Percentiles rank a stretch among this genome's conserved stretches.
phyloP scores from a whole-genome alignment of 2,888 invertebrate species.

The Balanococcus diminutus region DNA sequence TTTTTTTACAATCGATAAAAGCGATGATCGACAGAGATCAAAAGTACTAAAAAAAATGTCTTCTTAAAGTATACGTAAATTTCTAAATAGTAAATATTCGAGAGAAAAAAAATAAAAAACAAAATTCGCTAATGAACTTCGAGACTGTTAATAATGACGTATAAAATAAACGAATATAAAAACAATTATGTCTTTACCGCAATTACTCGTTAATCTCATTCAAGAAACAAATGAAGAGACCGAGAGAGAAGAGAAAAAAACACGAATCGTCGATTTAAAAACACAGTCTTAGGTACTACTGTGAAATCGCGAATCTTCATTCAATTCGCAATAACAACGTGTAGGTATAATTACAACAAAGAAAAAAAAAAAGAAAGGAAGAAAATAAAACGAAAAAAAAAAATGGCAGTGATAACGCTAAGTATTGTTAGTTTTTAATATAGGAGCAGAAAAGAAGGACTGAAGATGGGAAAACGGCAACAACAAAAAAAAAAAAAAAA shows the following conservation, averaged over 20 bases:
- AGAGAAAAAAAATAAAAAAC: neutral
- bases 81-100: conserved; percentile 21
- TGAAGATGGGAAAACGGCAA: neutral
- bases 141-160: neutral
- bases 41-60: neutral
- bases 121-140: neutral
- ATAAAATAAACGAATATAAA: conserved; percentile 4
- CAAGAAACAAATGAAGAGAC: neutral
- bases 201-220: neutral
- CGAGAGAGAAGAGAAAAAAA: neutral
- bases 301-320: neutral
- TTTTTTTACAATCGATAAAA: conserved; percentile 24
- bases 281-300: conserved; percentile 44
- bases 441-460: neutral
- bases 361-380: conserved; percentile 1
- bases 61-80: neutral
- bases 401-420: conserved; percentile 51
- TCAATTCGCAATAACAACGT: conserved; percentile 2
- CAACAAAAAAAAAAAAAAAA: neutral
- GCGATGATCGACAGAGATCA: conserved; percentile 50
- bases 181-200: conserved; percentile 20
- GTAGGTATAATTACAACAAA: conserved; percentile 19
- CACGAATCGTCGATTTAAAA: conserved; percentile 24
- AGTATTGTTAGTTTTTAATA: conserved; percentile 37
- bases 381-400: conserved; percentile 9